These are phyloP conservation scores for Ochropleura leucogaster DNA, from an alignment of 2,888 invertebrate species.

Conservation along the genomic window DNA sequence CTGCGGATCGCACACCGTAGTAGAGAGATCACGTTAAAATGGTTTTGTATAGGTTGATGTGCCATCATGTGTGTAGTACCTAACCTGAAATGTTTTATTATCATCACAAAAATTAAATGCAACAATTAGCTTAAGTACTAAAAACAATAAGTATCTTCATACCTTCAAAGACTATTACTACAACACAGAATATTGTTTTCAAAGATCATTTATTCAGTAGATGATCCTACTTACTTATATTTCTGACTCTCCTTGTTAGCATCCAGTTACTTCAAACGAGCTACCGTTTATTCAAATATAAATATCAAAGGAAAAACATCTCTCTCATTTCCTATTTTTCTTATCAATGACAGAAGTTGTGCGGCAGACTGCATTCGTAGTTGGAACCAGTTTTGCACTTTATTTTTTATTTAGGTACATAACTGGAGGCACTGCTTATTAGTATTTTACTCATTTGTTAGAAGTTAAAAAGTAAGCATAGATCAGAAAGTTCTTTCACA, in stretches of 20 bases:
- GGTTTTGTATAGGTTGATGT: too few species aligned
- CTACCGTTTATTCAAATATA: constrained; percentile 44
- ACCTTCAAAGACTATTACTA: constrained; percentile 2
- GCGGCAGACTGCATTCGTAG: constrained; percentile 8
- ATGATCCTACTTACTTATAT: constrained; percentile 17
- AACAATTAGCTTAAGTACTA: not conserved
- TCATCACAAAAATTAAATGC: not conserved
- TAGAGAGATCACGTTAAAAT: too few species aligned
- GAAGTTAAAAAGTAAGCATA: too few species aligned
- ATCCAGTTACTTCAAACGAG: constrained; percentile 23
- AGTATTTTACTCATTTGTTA: not conserved
- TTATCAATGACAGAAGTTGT: constrained; percentile 34
- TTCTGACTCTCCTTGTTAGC: constrained; percentile 44
- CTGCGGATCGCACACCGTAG: too few species aligned
- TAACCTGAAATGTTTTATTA: too few species aligned
- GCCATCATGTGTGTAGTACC: too few species aligned
- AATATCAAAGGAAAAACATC: constrained; percentile 44
- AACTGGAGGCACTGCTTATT: not conserved
- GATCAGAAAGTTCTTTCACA: too few species aligned
- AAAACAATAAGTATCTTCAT: not conserved
- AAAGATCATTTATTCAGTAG: constrained; percentile 19
- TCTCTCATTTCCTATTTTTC: constrained; percentile 44
- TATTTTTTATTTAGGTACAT: constrained; percentile 20
- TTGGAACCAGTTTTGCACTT: constrained; percentile 20
- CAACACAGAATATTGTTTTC: constrained; percentile 18